Evolutionary conservation across 2,888 invertebrate species (phyloP).

Genomic region (Antheraea yamamai): DNA sequence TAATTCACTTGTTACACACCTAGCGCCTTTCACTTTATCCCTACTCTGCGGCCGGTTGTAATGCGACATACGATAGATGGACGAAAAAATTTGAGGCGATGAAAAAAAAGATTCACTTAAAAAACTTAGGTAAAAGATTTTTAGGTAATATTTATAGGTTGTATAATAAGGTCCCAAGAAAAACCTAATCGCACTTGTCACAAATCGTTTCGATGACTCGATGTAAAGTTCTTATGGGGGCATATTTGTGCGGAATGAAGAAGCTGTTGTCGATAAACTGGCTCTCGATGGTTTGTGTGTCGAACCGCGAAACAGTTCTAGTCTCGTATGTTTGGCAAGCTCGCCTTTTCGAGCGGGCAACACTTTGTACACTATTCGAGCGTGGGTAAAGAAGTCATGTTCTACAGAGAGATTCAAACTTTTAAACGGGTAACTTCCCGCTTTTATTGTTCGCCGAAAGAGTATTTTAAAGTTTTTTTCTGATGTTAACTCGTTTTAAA

Average conservation of each 20-base stretch:
- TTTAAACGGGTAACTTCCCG: background rate
- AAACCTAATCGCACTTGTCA: no score
- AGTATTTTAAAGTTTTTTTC: background rate
- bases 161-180: no score
- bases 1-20: no score
- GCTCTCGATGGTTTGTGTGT: background rate
- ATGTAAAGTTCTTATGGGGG: background rate
- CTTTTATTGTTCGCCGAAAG: background rate
- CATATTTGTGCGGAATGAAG: background rate
- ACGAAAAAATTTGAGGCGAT: no score
- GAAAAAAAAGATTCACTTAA: no score
- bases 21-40: no score
- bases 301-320: constrained; percentile 4
- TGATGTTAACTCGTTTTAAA: background rate
- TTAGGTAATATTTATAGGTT: no score
- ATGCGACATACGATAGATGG: no score
- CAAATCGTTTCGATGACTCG: no score
- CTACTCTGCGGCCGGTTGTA: no score
- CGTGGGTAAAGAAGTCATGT: constrained; percentile 6
- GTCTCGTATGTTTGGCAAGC: constrained; percentile 6
- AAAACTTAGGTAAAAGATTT: no score
- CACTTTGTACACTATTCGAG: constrained; percentile 8
- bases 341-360: constrained; percentile 5
- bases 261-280: background rate
- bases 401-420: constrained; percentile 3